phyloP scores from a whole-genome alignment of 2,113 vertebrate species.

The Centropristis striata region DNA sequence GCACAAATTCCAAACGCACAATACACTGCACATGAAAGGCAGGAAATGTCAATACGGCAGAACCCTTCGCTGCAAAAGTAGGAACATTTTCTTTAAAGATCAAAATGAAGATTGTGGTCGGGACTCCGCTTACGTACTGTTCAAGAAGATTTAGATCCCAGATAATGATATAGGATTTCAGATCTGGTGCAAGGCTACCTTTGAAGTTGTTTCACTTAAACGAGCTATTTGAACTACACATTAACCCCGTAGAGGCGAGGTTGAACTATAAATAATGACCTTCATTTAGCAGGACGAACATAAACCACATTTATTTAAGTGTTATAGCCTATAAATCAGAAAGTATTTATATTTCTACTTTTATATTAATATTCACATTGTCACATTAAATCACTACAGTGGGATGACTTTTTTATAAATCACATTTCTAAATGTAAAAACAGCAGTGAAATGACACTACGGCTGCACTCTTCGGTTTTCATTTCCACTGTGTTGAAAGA shows the following conservation, averaged over 20 bases:
- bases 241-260: conserved; percentile 39
- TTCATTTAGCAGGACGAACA: conserved; percentile 22
- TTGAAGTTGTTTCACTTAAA: conserved; percentile 54
- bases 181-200: conserved; percentile 18
- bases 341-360: not conserved
- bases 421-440: conserved; percentile 27
- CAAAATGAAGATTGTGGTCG: conserved; percentile 49
- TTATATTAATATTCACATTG: not conserved
- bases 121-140: conserved; percentile 33
- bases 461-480: conserved; percentile 21
- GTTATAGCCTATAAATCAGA: not conserved
- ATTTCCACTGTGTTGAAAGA: conserved; percentile 23
- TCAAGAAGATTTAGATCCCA: conserved; percentile 43
- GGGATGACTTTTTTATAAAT: conserved; percentile 2
- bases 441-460: not conserved
- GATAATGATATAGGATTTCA: conserved; percentile 52
- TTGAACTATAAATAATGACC: conserved; percentile 36
- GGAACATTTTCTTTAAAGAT: conserved; percentile 35
- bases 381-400: not conserved
- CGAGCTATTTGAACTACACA: conserved; percentile 35
- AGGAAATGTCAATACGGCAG: conserved; percentile 18
- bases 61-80: conserved; percentile 8
- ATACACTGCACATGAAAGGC: conserved; percentile 43
- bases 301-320: not conserved
- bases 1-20: conserved; percentile 32